These are phyloP conservation scores for Dynastes grantii DNA, from an alignment of 2,888 invertebrate genomes.

Conservation along the genomic window DNA sequence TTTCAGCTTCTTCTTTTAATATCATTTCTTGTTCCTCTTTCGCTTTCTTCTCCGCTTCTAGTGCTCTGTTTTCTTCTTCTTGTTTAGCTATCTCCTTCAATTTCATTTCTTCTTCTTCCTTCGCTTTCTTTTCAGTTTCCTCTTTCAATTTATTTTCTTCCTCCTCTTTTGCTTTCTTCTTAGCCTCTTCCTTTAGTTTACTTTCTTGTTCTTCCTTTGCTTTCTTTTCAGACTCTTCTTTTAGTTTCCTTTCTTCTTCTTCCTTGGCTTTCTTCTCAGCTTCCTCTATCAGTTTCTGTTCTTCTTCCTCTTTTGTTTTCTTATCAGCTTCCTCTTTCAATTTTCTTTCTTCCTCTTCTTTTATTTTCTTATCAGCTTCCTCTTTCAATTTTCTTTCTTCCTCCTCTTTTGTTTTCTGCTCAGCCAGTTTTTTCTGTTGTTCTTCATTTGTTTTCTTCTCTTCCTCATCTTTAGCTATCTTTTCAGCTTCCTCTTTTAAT, in stretches of 20 bases:
- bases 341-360: conserved; percentile 62
- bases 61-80: conserved; percentile 56
- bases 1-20: conserved; percentile 64
- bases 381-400: conserved; percentile 44
- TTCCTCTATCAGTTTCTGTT: conserved; percentile 58
- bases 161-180: conserved; percentile 56
- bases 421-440: conserved; percentile 56
- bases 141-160: conserved; percentile 57
- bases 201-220: conserved; percentile 56
- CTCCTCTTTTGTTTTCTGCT: conserved; percentile 50
- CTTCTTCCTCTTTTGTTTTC: conserved; percentile 51
- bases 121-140: conserved; percentile 52
- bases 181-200: conserved; percentile 55
- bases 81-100: not conserved
- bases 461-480: conserved; percentile 46
- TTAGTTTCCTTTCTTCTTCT: conserved; percentile 56
- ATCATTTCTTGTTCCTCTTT: conserved; percentile 62
- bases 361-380: conserved; percentile 57
- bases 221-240: conserved; percentile 59
- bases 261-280: conserved; percentile 54
- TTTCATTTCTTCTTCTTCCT: conserved; percentile 52
- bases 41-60: conserved; percentile 65
- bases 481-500: conserved; percentile 53
- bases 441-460: conserved; percentile 57
- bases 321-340: conserved; percentile 51